Evolutionary conservation across 2,888 invertebrate species (phyloP), one percentile per base, ranked within the genome.

Genomic region (Callosobruchus maculatus): DNA sequence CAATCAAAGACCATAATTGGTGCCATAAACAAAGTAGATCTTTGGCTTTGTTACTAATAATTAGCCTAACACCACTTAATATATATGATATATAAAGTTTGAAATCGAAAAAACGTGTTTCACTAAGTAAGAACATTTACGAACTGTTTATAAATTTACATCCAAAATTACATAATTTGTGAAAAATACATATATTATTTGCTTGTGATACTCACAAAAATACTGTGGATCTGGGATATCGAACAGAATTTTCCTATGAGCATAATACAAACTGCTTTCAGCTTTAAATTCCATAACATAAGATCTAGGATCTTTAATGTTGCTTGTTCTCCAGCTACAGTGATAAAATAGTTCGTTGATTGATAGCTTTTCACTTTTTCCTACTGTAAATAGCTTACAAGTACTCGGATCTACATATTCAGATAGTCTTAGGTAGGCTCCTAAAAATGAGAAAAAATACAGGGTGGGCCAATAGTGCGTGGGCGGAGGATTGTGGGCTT

Each of bases 281-380:
- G 78, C 77, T 22, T 77, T 76, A 68, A 78, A 76, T 49, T 80
- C 80, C n/a, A 81, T 67, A 68, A 76, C 22, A 49, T 80, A 79
- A 73, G 72, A 71, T 13, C 73, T 71, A 21, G 75, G 72, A 5
- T 49, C 71, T 21, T 71, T 76, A 30, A 71, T 71, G 72, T 72
- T 71, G 21, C 74, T 31, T 30, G 75, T 75, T 31, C 69, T 70
- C 74, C 72, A 73, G 22, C 78, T 73, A 68, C 81, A 81, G 9
- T 68, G 21, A 72, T 79, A 79, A 22, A 74, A 75, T 21, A 76
- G 71, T 71, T 75, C 31, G 21, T 73, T 68, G 22, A 71, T 70
- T 9, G 26, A 68, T 67, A 68, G 21, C 22, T 72, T 68, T n/a
- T 49, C 71, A 22, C 75, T 67, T 70, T 67, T 77, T 31, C 67